A percentile compares a stretch with the other conserved stretches of the same genome.
These are phyloP conservation scores for Chrysoperla carnea DNA, from an alignment of 1,140 invertebrate species.

Conservation along the genomic window DNA sequence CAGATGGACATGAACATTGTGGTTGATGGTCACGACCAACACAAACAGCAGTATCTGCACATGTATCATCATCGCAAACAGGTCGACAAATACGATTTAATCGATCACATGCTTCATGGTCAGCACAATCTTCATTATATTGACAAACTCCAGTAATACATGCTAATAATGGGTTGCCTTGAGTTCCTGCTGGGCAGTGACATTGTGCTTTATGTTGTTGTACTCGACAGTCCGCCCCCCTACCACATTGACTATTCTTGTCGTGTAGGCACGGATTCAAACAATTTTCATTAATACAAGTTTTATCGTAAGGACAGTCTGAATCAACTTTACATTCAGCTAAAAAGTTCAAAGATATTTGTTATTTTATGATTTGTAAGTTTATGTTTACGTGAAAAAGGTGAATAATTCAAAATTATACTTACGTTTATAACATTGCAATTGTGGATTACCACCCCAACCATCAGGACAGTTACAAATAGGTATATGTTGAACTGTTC, in stretches of 20 bases:
- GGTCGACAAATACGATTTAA: slow-evolving; percentile 67
- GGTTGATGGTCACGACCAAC: slow-evolving; percentile 55
- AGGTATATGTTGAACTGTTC: slow-evolving; percentile 51
- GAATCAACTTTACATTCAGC: slow-evolving; percentile 66
- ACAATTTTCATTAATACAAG: slow-evolving; percentile 60
- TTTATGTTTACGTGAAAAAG: slow-evolving; percentile 1
- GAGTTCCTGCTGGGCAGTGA: slow-evolving; percentile 63
- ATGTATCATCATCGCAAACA: slow-evolving; percentile 60
- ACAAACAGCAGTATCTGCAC: slow-evolving; percentile 57
- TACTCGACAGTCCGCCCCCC: slow-evolving; percentile 57
- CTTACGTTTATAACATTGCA: slow-evolving; percentile 74
- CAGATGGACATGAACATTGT: slow-evolving; percentile 54
- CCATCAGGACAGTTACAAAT: slow-evolving; percentile 65
- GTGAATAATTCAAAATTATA: slow-evolving; percentile 10
- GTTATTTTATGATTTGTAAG: no score
- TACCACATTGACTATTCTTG: slow-evolving; percentile 46
- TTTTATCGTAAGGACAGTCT: slow-evolving; percentile 75
- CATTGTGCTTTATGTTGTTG: slow-evolving; percentile 61
- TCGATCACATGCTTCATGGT: slow-evolving; percentile 69
- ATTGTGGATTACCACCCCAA: slow-evolving; percentile 72
- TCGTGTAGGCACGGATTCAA: slow-evolving; percentile 52
- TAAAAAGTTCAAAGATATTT: no score
- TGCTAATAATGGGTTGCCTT: slow-evolving; percentile 63
- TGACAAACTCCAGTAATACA: slow-evolving; percentile 70
- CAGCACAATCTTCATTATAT: slow-evolving; percentile 77